phyloP scores from a whole-genome alignment of 2,888 invertebrate species.

The Lottia scabra region DNA sequence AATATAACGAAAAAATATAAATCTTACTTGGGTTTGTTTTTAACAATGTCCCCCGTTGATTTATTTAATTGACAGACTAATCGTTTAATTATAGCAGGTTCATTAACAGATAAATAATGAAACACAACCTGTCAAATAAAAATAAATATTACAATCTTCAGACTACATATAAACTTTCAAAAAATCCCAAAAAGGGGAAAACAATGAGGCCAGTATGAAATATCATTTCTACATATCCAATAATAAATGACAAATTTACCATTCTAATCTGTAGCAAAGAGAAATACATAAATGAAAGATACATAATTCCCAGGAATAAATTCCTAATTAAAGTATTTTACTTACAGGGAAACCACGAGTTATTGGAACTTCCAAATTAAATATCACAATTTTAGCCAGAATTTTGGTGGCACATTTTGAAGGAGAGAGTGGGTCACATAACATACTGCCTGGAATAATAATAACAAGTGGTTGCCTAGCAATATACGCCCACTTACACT shows the following conservation, averaged over 20 bases:
- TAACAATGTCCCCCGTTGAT: slow-evolving; percentile 90
- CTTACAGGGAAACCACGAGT: slow-evolving; percentile 87
- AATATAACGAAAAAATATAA: not conserved
- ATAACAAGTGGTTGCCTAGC: not conserved
- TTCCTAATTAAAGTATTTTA: too few relatives aligned
- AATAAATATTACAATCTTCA: not conserved
- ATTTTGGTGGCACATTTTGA: slow-evolving; percentile 86
- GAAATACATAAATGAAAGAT: too few relatives aligned
- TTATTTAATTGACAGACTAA: slow-evolving; percentile 88
- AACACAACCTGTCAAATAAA: slow-evolving; percentile 75
- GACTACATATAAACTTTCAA: too few relatives aligned
- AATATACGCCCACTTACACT: too few relatives aligned
- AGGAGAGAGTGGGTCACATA: slow-evolving; percentile 85
- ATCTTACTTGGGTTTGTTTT: slow-evolving; percentile 84
- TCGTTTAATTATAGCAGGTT: slow-evolving; percentile 89
- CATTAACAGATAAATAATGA: slow-evolving; percentile 93
- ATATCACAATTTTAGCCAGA: slow-evolving; percentile 88
- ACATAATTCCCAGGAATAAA: too few relatives aligned
- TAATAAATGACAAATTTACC: too few relatives aligned
- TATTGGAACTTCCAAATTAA: slow-evolving; percentile 90
- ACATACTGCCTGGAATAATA: slow-evolving; percentile 78
- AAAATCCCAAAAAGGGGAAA: too few relatives aligned
- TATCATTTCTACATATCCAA: too few relatives aligned
- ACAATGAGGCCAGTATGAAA: too few relatives aligned
- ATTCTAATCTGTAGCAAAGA: too few relatives aligned